Base-by-base conservation (phyloP, 2,888 invertebrate genomes). In the Pandemis cinnamomeana region DNA sequence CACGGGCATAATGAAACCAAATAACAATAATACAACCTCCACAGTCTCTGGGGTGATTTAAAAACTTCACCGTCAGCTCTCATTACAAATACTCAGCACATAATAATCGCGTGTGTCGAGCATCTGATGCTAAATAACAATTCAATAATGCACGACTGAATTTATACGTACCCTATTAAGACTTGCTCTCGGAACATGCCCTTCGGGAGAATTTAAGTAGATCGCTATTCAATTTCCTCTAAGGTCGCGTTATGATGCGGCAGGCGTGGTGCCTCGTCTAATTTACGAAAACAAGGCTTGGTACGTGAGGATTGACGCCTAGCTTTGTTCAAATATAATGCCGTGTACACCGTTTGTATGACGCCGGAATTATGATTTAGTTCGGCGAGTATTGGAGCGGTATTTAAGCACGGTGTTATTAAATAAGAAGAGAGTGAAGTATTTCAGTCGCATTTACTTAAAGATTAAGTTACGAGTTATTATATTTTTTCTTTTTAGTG, bases 211-310 rank as follows among this genome's bases (percentile, higher is more conserved):
- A 80, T 85, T 86, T 83, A 83, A 84, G 82, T 84, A 81, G 81
- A 87, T 83, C 82, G 83, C 82, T 86, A 87, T 87, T 88, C 87
- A 87, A 89, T 88, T 89, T 87, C 87, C 88, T 84, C 76, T 78
- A 78, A 76, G 78, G 76, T 74, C 78, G 75, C 78, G 72, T 79
- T 79, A 77, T 77, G 75, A 77, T 74, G 71, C 76, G 67, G 74
- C 66, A 55, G 71, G 76, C 61, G 68, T 78, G 64, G 76, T 78
- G 78, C 80, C 78, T 70, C 80, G 80, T 78, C 77, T 83, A 83
- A 84, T 84, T 83, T 82, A 78, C 78, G 77, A 79, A 83, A 84
- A 84, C 83, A 83, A 84, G 84, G 79, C 79, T 71, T 42, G 60
- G 62, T 75, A 75, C 76, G 61, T 67, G 73, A 63, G 70, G 71